These are phyloP conservation scores for Heliothis subflexa DNA, from an alignment of 1,140 invertebrate genomes.

Conservation along the genomic window DNA sequence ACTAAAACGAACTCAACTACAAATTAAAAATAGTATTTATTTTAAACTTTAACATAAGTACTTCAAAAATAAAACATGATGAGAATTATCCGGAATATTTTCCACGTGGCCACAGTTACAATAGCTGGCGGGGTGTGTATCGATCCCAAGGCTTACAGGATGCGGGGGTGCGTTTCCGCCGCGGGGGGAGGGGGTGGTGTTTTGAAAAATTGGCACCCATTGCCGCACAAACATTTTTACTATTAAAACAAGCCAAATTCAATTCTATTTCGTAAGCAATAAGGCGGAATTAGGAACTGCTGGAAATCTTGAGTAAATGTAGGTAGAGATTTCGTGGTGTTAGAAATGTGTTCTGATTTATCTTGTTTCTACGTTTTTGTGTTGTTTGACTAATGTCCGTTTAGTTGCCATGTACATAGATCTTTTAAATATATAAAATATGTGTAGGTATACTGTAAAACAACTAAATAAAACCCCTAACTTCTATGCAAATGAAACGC, in stretches of 20 bases:
- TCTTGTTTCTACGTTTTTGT: slow-evolving; percentile 48
- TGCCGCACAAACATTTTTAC: slow-evolving; percentile 68
- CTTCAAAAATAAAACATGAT: not conserved
- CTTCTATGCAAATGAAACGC: not conserved
- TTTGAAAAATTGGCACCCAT: slow-evolving; percentile 85
- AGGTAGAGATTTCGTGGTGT: slow-evolving; percentile 57
- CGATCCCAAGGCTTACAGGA: slow-evolving; percentile 80
- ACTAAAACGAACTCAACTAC: too few relatives aligned
- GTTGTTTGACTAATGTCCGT: slow-evolving; percentile 2
- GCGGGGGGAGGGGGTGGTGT: slow-evolving; percentile 67
- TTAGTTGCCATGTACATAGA: not conserved
- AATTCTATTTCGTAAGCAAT: slow-evolving; percentile 58
- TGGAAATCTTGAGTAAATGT: slow-evolving; percentile 50
- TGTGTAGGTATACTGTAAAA: not conserved
- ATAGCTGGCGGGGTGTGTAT: slow-evolving; percentile 73
- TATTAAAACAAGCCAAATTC: slow-evolving; percentile 59
- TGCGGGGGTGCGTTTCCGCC: slow-evolving; percentile 75
- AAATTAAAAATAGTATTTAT: too few relatives aligned
- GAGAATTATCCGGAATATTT: slow-evolving; percentile 46
- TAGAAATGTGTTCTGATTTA: slow-evolving; percentile 59
- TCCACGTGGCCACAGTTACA: slow-evolving; percentile 65
- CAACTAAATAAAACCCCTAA: not conserved
- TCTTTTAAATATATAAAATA: not conserved
- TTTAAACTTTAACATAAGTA: not conserved
- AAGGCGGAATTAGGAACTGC: slow-evolving; percentile 42